Percentiles rank a stretch among this genome's conserved stretches.
Conservation (phyloP, 2,797 vertebrate species). For the Delichon dasypus region DNA sequence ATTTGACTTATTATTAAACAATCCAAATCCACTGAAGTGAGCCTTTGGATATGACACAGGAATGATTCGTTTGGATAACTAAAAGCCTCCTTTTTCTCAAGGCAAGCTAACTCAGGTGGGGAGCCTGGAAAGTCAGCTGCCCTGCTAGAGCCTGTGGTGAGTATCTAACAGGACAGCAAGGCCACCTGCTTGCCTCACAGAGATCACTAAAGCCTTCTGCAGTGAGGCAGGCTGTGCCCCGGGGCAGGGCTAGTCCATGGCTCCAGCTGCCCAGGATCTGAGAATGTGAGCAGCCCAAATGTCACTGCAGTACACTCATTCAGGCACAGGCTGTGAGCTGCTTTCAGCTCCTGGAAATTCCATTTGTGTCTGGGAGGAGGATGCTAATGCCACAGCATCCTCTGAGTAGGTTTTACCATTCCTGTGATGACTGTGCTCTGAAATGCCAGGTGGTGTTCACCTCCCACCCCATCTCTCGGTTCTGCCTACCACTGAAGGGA, state of each 20-base stretch:
- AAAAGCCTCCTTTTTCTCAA: not conserved
- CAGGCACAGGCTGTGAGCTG: not conserved
- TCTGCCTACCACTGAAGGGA: not conserved
- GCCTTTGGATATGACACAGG: not conserved
- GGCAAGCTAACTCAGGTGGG: not conserved
- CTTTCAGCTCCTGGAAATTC: not conserved
- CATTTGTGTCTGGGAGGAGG: not conserved
- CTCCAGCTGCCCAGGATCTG: no score
- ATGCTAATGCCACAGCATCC: not conserved
- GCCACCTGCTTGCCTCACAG: not conserved
- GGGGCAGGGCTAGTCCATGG: no score
- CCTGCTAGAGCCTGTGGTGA: not conserved
- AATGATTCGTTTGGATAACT: not conserved
- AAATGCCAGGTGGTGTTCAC: conserved; percentile 15
- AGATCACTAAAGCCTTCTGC: not conserved
- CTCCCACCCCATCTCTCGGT: not conserved
- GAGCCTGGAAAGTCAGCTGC: not conserved
- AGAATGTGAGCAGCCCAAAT: not conserved
- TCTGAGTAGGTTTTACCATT: conserved; percentile 19
- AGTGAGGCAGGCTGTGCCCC: not conserved
- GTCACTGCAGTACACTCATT: not conserved
- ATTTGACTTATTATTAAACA: not conserved
- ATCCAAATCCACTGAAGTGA: not conserved
- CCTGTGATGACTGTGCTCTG: not conserved
- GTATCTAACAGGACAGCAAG: not conserved